Evolutionary conservation across 2,113 vertebrate species (phyloP).

Genomic region (Chionodraco myersi): DNA sequence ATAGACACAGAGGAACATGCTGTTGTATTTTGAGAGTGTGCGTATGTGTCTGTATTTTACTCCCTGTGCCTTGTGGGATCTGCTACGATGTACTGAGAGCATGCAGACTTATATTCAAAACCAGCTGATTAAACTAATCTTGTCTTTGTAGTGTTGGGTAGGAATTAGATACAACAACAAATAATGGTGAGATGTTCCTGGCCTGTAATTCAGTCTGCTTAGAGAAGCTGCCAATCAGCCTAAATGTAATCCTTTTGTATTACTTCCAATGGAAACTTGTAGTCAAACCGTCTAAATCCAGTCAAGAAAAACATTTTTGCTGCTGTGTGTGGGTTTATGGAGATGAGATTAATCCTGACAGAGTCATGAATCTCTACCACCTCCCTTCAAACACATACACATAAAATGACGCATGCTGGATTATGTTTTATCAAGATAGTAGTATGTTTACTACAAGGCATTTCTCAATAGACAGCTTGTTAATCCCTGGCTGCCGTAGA

Average conservation of each 20-base stretch:
- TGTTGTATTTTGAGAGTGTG: slow-evolving; percentile 21
- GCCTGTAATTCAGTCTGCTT: not conserved
- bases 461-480: slow-evolving; percentile 56
- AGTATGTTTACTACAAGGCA: slow-evolving; percentile 44
- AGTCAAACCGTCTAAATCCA: slow-evolving; percentile 20
- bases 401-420: slow-evolving; percentile 11
- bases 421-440: slow-evolving; percentile 35
- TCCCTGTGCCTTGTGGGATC: not conserved
- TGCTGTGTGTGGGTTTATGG: slow-evolving; percentile 1
- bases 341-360: slow-evolving; percentile 55
- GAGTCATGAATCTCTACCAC: slow-evolving; percentile 40
- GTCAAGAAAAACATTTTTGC: slow-evolving; percentile 45
- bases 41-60: slow-evolving; percentile 20
- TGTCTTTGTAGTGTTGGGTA: slow-evolving; percentile 29
- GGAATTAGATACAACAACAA: slow-evolving; percentile 10
- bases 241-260: slow-evolving; percentile 20
- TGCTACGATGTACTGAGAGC: not conserved
- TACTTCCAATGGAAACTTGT: slow-evolving; percentile 31
- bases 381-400: slow-evolving; percentile 8
- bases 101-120: not conserved
- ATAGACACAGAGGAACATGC: slow-evolving; percentile 37
- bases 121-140: slow-evolving; percentile 27
- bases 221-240: slow-evolving; percentile 28
- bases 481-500: slow-evolving; percentile 38
- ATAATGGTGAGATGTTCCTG: not conserved